Evolutionary conservation across 2,888 invertebrate genomes (phyloP), one percentile per base, ranked within the genome.

Genomic region (Pyrrhia umbra): DNA sequence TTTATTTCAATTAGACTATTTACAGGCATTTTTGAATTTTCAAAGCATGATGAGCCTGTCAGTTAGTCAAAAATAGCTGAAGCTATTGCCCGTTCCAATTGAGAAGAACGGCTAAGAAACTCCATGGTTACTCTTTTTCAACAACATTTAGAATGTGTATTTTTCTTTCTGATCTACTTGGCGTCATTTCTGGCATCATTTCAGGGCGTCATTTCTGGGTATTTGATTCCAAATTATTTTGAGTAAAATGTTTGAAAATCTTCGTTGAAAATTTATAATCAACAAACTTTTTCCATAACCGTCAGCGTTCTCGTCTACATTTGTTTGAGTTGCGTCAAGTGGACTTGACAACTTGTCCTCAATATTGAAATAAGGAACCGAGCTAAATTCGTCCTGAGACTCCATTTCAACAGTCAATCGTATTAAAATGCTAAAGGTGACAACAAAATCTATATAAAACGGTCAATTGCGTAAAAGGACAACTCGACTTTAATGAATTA

Each of bases 211-310:
- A 54, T 50, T 43, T 47, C 27, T 45, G 43, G 46, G 8, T 18
- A 18, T 34, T n/a, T 62, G 52, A 65, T 52, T 65, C 40, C 25
- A 69, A 59, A 49, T 70, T 67, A 49, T 67, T 68, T 71, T 49
- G 49, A 60, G 70, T 67, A 59, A 63, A 82, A 70, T 75, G 54
- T 76, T 75, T 72, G 65, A 60, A 61, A 71, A 76, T 57, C 69
- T 79, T 76, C 78, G 69, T 80, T 49, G 56, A 63, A 68, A 83
- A 75, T 82, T 82, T 73, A 74, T 81, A 85, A 84, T 83, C 78
- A 71, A 61, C 60, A 68, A 88, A 89, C 82, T 88, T 89, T 88
- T 86, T 84, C 85, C 81, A 88, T 88, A 88, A 85, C 85, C 79
- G 73, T 79, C 77, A 70, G 70, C 61, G 69, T 66, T 67, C 69